Conservation (phyloP, 2,888 invertebrate genomes). For the Drosophila maculinotata region DNA sequence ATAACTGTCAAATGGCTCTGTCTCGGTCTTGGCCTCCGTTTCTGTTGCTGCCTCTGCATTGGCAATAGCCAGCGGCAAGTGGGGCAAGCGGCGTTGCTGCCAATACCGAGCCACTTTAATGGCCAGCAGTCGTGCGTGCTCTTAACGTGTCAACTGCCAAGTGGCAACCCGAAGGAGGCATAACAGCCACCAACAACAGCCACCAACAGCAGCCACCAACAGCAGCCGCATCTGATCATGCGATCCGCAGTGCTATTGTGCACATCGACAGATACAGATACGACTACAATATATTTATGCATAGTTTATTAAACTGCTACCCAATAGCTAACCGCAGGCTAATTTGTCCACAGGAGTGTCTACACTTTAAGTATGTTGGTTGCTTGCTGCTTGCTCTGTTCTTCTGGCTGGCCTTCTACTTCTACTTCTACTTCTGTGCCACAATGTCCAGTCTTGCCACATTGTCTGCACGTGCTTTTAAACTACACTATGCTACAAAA, state of each 20-base stretch:
- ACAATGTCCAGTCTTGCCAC: slow-evolving; percentile 11
- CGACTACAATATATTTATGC: slow-evolving; percentile 39
- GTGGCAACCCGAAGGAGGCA: slow-evolving; percentile 20
- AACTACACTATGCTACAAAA: slow-evolving; percentile 45
- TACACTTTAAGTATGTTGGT: slow-evolving; percentile 22
- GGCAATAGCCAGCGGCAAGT: slow-evolving; percentile 47
- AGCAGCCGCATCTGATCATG: slow-evolving; percentile 50
- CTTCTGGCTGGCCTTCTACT: slow-evolving; percentile 20
- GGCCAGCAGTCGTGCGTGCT: slow-evolving; percentile 74
- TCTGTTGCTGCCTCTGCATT: slow-evolving; percentile 19
- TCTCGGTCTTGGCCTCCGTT: slow-evolving; percentile 11
- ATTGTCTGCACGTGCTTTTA: slow-evolving; percentile 43
- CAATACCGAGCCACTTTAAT: slow-evolving; percentile 59
- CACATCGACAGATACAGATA: slow-evolving; percentile 36
- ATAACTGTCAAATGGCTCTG: slow-evolving; percentile 76
- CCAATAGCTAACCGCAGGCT: slow-evolving; percentile 75
- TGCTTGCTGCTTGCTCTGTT: slow-evolving; percentile 15
- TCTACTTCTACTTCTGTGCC: slow-evolving; percentile 46
- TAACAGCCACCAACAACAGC: neutral
- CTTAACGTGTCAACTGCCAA: slow-evolving; percentile 79
- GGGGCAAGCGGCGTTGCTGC: slow-evolving; percentile 4
- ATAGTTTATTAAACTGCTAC: slow-evolving; percentile 65
- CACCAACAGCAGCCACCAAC: neutral
- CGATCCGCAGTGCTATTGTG: slow-evolving; percentile 47
- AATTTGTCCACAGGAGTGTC: slow-evolving; percentile 64